phyloP scores from a whole-genome alignment of 1,140 invertebrate genomes.

The Formica exsecta region DNA sequence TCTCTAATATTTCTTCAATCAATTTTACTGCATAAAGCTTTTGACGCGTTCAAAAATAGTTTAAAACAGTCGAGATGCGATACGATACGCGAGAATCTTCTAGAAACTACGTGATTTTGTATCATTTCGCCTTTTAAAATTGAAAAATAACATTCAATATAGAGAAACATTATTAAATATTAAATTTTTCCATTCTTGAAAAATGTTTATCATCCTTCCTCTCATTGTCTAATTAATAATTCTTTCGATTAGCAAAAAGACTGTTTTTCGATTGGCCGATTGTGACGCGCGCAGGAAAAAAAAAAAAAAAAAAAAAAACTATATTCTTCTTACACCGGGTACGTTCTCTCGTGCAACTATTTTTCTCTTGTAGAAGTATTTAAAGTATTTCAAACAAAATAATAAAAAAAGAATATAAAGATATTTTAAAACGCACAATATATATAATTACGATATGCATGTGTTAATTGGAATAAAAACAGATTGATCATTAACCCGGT shows the following conservation, averaged over 20 bases:
- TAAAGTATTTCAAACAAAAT: constrained; percentile 1
- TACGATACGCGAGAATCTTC: no score
- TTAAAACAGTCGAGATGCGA: background rate
- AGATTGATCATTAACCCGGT: constrained; percentile 20
- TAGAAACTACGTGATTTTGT: no score
- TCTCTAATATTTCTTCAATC: no score
- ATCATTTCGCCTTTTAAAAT: no score
- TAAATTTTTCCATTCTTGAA: background rate
- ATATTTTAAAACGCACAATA: constrained; percentile 34
- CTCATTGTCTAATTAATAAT: background rate
- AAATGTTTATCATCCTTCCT: background rate
- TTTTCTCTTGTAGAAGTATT: constrained; percentile 6
- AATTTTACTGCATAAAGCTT: no score
- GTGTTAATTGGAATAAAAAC: background rate
- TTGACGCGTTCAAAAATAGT: background rate
- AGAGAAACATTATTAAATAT: no score
- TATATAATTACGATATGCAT: constrained; percentile 22
- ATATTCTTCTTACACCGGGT: constrained; percentile 2
- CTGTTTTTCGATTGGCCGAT: background rate
- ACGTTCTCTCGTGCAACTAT: background rate
- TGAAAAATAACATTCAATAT: no score
- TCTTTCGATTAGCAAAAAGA: no score
- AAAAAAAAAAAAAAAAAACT: no score
- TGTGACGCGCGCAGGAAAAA: background rate
- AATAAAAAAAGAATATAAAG: constrained; percentile 20